Percentiles rank a stretch among this genome's conserved stretches.
phyloP scores from a whole-genome alignment of 2,797 vertebrate genomes.

The Oophaga sylvatica region DNA sequence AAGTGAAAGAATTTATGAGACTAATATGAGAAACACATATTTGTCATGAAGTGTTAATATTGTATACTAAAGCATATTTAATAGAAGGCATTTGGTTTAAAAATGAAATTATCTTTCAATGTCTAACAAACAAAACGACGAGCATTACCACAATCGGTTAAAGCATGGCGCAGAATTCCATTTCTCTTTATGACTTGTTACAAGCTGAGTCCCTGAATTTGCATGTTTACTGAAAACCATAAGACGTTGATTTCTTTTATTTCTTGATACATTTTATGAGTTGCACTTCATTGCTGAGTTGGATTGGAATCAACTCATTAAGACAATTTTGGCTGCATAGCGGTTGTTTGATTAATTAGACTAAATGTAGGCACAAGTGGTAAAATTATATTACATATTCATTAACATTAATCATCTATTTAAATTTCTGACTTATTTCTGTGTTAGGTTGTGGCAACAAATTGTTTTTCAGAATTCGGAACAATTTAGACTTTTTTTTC shows the following conservation, averaged over 20 bases:
- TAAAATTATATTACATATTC: constrained; percentile 50
- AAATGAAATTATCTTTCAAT: not conserved
- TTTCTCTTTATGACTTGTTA: not conserved
- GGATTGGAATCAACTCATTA: constrained; percentile 48
- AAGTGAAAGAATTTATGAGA: no score
- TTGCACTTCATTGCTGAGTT: constrained; percentile 34
- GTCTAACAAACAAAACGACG: not conserved
- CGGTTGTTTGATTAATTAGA: constrained; percentile 51
- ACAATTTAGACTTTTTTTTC: not conserved
- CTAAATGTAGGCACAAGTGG: constrained; percentile 35
- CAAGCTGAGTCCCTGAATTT: not conserved
- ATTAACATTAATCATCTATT: constrained; percentile 51
- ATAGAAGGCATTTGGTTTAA: not conserved
- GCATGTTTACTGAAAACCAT: constrained; percentile 1
- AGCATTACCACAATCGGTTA: not conserved
- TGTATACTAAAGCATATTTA: not conserved
- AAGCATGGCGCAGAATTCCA: not conserved
- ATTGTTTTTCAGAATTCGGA: not conserved
- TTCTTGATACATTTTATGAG: constrained; percentile 34
- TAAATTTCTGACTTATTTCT: constrained; percentile 22
- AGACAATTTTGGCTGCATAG: constrained; percentile 53
- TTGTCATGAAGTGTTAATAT: not conserved
- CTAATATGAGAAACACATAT: not conserved
- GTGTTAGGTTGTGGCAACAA: constrained; percentile 17
- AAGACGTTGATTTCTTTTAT: not conserved